Base-by-base conservation (phyloP, 2,888 invertebrate genomes). In the Ceramica pisi region DNA sequence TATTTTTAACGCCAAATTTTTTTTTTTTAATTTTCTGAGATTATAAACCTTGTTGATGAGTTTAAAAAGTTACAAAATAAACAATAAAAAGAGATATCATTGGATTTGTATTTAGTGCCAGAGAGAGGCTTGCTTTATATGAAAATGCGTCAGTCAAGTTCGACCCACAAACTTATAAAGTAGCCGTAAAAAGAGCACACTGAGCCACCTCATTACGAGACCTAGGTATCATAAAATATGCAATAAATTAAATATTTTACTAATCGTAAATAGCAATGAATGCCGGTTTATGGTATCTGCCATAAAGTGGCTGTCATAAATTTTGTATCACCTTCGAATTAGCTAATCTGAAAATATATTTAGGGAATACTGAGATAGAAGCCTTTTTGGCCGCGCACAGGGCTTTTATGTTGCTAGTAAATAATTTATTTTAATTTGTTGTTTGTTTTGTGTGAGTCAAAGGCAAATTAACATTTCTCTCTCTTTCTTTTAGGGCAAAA, bases 171-270 rank as follows among this genome's bases (percentile, higher is more conserved):
- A 55, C 44, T 26, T 67, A 23, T 14, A 23, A n/a, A 51, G 14
- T 51, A 14, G 50, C 38, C 56, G 10, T 71, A 67, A 75, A 75
- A 55, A 21, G 4, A 51, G 1, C 59, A 12, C 23, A 70, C 21
- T 65, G 57, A 74, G 50, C 50, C 46, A 48, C 44, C 31, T 48
- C 56, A 53, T 48, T 65, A 75, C 69, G 75, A 73, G 76, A 71
- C 51, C 63, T 64, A 60, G 12, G 12, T 23, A 78, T 78, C 63
- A 71, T 81, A 76, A 81, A 82, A 69, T 69, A 55, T 21, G 41
- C 46, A 69, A 74, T 81, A 74, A 82, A 82, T 68, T 41, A 67
- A 77, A 81, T 81, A 81, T 78, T 78, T 69, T 71, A 81, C 75
- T 79, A 76, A 82, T 79, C 76, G 71, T 79, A 82, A 76, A 79